Evolutionary conservation across 1,140 invertebrate species (phyloP).

Genomic region (Achroia grisella): DNA sequence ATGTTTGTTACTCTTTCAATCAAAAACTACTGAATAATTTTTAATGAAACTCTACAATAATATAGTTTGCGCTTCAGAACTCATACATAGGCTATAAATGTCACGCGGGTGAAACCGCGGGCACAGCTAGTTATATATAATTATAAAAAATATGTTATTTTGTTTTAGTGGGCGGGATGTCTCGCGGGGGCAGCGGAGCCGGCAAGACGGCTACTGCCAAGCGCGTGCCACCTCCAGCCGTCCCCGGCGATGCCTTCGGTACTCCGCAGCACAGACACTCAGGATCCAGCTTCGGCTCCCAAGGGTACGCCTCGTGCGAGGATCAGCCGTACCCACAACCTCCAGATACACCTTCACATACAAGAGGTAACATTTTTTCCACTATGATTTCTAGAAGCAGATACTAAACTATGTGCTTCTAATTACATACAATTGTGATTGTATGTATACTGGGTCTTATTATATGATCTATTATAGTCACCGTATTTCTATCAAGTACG

Average conservation of each 20-base stretch:
- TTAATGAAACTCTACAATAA: no score
- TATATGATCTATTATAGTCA: no score
- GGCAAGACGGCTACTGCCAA: slow-evolving; percentile 81
- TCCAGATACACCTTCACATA: slow-evolving; percentile 66
- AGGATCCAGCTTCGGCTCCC: slow-evolving; percentile 82
- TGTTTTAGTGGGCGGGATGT: slow-evolving; percentile 84
- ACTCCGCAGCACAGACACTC: slow-evolving; percentile 80
- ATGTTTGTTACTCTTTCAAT: no score
- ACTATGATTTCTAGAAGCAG: neutral
- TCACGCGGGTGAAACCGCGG: no score
- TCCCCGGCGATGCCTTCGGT: slow-evolving; percentile 78
- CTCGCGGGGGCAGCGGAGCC: slow-evolving; percentile 81
- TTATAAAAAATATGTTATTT: neutral
- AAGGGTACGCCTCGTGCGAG: slow-evolving; percentile 83
- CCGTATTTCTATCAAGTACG: no score
- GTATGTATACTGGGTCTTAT: no score
- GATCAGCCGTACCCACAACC: slow-evolving; percentile 77
- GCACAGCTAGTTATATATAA: no score
- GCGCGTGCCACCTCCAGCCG: slow-evolving; percentile 87
- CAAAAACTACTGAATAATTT: no score
- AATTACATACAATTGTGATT: no score
- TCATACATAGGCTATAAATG: no score
- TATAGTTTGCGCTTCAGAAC: no score
- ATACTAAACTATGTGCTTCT: no score
- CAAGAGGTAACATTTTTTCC: slow-evolving; percentile 52